Evolutionary conservation across 2,797 vertebrate species (phyloP).

Genomic region (Danio tinwini): DNA sequence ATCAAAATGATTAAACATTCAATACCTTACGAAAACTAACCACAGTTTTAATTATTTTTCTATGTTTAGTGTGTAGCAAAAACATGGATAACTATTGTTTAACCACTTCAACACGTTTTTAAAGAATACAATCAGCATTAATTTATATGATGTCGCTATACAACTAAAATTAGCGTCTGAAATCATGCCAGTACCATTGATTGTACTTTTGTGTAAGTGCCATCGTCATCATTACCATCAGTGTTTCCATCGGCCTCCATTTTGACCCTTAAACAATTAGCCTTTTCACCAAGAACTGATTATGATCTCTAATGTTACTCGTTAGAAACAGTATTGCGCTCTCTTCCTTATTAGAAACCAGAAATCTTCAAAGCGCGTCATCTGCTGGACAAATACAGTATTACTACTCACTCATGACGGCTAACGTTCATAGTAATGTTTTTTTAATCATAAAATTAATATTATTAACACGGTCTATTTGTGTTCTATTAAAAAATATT

Average conservation of each 20-base stretch:
- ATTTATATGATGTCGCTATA: too few relatives aligned
- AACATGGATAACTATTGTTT: too few relatives aligned
- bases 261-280: slow-evolving; percentile 19
- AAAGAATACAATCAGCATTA: too few relatives aligned
- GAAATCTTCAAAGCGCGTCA: neutral
- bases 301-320: neutral
- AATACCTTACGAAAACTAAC: neutral
- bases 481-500: too few relatives aligned
- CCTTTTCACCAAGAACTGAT: slow-evolving; percentile 7
- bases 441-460: too few relatives aligned
- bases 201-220: neutral
- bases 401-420: too few relatives aligned
- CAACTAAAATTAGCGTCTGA: neutral
- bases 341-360: neutral
- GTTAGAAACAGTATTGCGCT: neutral
- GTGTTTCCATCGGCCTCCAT: neutral
- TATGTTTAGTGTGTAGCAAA: too few relatives aligned
- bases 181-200: neutral
- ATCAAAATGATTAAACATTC: neutral
- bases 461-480: too few relatives aligned
- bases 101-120: too few relatives aligned
- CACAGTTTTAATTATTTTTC: too few relatives aligned
- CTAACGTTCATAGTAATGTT: too few relatives aligned
- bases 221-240: neutral
- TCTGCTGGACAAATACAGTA: neutral